Conservation (phyloP, 2,797 vertebrate genomes). For the Enteromius unitaeniatus region DNA sequence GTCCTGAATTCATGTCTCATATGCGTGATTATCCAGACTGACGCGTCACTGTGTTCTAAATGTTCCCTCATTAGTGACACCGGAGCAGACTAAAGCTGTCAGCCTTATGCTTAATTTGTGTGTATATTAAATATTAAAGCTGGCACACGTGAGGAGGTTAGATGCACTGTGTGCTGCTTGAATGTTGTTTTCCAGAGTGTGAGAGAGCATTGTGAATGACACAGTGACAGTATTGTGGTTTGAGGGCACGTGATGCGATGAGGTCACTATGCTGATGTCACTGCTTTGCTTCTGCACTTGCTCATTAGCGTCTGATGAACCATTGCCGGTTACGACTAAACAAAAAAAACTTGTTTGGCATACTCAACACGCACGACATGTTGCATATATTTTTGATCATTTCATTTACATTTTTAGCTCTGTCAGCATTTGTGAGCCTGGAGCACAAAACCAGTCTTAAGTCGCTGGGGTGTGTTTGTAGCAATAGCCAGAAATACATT, state of each 20-base stretch:
- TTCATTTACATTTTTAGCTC: too few relatives aligned
- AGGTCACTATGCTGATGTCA: constrained; percentile 1
- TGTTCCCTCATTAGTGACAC: background rate
- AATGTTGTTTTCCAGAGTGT: background rate
- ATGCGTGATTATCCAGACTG: background rate
- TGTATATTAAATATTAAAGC: constrained; percentile 31
- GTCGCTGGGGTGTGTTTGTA: too few relatives aligned
- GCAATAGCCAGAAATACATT: too few relatives aligned
- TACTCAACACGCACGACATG: background rate
- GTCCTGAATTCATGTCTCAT: background rate
- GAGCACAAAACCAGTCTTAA: too few relatives aligned
- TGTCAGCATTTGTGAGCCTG: background rate
- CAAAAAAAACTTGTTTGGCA: background rate
- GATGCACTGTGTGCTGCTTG: background rate
- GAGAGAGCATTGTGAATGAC: constrained; percentile 14
- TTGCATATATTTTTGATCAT: too few relatives aligned
- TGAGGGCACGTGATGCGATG: background rate
- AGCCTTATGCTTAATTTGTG: constrained; percentile 7
- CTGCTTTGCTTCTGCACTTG: background rate
- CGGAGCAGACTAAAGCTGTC: background rate
- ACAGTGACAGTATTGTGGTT: constrained; percentile 27
- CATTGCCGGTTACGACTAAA: background rate
- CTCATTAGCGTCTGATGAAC: background rate
- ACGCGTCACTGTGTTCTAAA: background rate
- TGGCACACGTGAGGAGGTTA: background rate